Percentiles rank a stretch among this genome's conserved stretches.
phyloP scores from a whole-genome alignment of 2,797 vertebrate species.

The Enteromius trimaculatus region DNA sequence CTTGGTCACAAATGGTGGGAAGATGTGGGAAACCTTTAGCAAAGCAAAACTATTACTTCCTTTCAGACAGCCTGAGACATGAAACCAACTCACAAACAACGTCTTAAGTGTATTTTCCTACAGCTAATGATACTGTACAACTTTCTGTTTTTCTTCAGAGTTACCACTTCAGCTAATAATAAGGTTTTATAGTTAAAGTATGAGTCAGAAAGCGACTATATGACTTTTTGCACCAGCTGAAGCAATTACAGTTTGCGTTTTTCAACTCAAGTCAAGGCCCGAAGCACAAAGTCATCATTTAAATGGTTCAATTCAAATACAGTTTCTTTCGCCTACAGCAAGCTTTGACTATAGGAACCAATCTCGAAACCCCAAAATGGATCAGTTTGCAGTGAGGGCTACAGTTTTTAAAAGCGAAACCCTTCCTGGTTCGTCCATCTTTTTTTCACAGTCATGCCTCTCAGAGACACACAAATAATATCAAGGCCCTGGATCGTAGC shows the following conservation, averaged over 20 bases:
- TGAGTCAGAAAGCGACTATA: not conserved
- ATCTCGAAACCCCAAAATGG: not conserved
- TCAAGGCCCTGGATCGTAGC: conserved; percentile 46
- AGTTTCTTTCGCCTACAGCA: conserved; percentile 4
- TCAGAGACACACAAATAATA: conserved; percentile 50
- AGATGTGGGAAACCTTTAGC: not conserved
- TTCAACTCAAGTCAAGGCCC: conserved; percentile 4
- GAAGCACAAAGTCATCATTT: conserved; percentile 13
- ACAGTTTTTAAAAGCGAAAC: conserved; percentile 20
- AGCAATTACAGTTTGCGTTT: conserved; percentile 26
- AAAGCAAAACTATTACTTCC: not conserved
- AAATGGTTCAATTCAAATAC: conserved; percentile 7
- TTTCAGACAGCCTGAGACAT: not conserved
- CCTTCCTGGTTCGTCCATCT: not conserved
- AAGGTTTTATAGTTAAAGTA: not conserved
- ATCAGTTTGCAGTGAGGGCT: conserved; percentile 16
- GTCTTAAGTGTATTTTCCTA: not conserved
- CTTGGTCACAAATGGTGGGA: too few species aligned
- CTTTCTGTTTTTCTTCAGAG: not conserved
- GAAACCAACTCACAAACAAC: not conserved
- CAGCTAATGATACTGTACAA: not conserved
- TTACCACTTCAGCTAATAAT: not conserved
- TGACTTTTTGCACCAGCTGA: not conserved
- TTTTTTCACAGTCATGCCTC: conserved; percentile 23
- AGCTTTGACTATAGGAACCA: conserved; percentile 10